A percentile compares a stretch with the other conserved stretches of the same genome.
phyloP scores from a whole-genome alignment of 2,113 vertebrate species.

The Struthio camelus region DNA sequence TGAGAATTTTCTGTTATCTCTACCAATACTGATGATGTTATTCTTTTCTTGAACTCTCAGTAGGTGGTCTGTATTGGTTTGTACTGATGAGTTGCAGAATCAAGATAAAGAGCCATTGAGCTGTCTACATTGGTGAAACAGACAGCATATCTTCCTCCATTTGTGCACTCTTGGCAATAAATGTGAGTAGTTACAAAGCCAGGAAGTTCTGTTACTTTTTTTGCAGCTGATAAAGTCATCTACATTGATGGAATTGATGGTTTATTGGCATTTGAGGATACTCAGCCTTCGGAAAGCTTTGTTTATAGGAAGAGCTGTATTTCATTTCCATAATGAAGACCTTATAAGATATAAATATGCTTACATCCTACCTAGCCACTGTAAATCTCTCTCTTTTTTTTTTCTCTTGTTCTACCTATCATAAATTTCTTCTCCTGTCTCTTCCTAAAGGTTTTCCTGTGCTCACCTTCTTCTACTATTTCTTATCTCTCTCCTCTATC shows the following conservation, averaged over 20 bases:
- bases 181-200: neutral
- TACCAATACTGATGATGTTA: neutral
- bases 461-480: neutral
- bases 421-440: neutral
- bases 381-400: neutral
- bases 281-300: neutral
- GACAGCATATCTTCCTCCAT: neutral
- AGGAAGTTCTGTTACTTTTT: neutral
- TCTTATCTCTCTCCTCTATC: neutral
- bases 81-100: neutral
- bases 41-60: neutral
- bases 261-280: neutral
- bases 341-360: neutral
- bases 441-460: neutral
- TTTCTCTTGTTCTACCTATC: neutral
- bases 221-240: neutral
- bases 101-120: neutral
- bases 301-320: neutral
- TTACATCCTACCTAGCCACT: neutral
- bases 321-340: neutral
- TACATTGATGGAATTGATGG: neutral
- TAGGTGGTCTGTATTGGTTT: neutral
- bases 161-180: neutral
- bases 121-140: accelerated
- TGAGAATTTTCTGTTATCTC: neutral